Base-by-base conservation (phyloP, 1,140 invertebrate species). In the Metopolophium dirhodum region DNA sequence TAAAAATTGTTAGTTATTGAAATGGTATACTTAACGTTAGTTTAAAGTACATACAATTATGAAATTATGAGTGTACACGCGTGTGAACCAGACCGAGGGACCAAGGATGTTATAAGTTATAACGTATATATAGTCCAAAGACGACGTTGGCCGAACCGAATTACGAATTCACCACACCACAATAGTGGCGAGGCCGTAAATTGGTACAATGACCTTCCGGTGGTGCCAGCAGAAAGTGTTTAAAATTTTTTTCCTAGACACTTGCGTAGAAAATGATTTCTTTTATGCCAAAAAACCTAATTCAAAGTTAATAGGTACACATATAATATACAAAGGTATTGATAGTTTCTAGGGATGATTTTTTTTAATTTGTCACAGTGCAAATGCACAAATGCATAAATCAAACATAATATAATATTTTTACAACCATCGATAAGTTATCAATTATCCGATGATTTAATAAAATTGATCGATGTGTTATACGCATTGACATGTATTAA, bases 141-240 rank as follows among this genome's bases (percentile, higher is more conserved):
- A 51, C 86, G 3, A 35, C n/a, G 87, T 37, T 41, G 26, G 88
- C 88, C 37, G 54, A 82, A 91, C 45, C 45, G 90, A 82, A 91
- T 91, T 91, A 91, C 20, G 90, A 82, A 91, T 91, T 91, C 68
- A 82, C 68, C 61, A 14, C 68, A 82, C 61, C 45, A 35, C 45
- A 49, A 47, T 30, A 37, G 90, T 35, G 18, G 90, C 45, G 68
- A 82, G 45, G 37, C 90, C 37, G 54, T 68, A 68, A 91, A 82
- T 49, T 82, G 90, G 90, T 91, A 49, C 61, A 91, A 91, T 82
- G 90, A 82, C 61, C 90, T 91, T 91, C 88, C 88, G 88, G 88
- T 45, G 37, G 37, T 30, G 88, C 37, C 37, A 90, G 88, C 54
- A 37, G 51, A 90, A 90, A 57, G 54, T 61, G 54, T 61, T 90